Evolutionary conservation across 2,888 invertebrate species (phyloP), one percentile per base, ranked within the genome.

Genomic region (Ennomos fuscantarius): DNA sequence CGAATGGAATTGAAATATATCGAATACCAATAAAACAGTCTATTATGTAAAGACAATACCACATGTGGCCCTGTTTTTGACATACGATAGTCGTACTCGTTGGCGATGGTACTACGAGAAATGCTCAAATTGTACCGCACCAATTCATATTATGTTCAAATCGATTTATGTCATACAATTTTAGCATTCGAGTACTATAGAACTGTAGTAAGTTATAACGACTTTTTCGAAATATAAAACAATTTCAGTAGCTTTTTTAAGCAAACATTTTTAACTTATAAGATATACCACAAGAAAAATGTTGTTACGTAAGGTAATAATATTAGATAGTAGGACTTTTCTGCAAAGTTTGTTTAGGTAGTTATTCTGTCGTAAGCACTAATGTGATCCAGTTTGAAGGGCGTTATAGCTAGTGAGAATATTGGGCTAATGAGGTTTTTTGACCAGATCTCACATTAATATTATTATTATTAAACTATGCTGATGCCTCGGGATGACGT

Each of bases 31-130:
- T 52, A 54, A 61, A 64, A 48, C 52, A 41, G 56, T 54, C 56
- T 61, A 61, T 66, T 60, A 68, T 63, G 60, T 62, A 66, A 52
- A 63, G 60, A 64, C 63, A 63, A 62, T 65, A 47, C 48, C 57
- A 57, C 55, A 65, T 53, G 56, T 56, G 56, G 43, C 60, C 61
- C 62, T 63, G 64, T 40, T 60, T 58, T 61, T 66, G 68, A 68
- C 61, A 60, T 58, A 66, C 50, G 62, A 60, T 58, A 58, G n/a
- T 57, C 55, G 68, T 66, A 58, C 40, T 40, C 44, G 50, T 11
- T 45, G 13, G 61, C 43, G 65, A 63, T 44, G 55, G 51, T 60
- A 55, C 55, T 55, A 40, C 15, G 31, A 32, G 39, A 36, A 50
- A 50, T 56, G 50, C 51, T 41, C 45, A 36, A 45, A 15, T 32